These are phyloP conservation scores for Cyprinodon brontotheroides DNA, from an alignment of 2,113 vertebrate species.

Conservation along the genomic window DNA sequence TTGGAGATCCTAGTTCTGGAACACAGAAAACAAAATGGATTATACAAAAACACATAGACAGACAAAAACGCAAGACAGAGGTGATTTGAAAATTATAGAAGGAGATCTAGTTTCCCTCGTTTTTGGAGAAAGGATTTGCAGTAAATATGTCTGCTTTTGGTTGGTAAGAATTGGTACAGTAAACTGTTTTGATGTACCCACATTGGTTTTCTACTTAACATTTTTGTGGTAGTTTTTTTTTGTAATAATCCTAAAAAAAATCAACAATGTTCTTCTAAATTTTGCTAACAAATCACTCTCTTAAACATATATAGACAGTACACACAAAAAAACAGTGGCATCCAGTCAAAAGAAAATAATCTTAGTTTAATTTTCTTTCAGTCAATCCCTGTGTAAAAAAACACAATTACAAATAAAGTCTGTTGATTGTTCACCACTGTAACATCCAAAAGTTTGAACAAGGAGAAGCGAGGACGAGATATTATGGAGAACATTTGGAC, in stretches of 20 bases:
- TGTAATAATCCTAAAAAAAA: conserved; percentile 4
- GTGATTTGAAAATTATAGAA: conserved; percentile 56
- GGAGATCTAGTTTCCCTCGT: conserved; percentile 14
- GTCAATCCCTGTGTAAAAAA: conserved; percentile 28
- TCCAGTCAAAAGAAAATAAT: conserved; percentile 57
- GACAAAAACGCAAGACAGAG: conserved; percentile 59
- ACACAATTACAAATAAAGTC: conserved; percentile 5
- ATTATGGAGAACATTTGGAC: conserved; percentile 69
- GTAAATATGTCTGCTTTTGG: conserved; percentile 17
- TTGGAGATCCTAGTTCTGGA: conserved; percentile 99
- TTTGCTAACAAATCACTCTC: conserved; percentile 62
- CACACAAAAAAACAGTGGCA: conserved; percentile 62
- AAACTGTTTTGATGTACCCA: conserved; percentile 17
- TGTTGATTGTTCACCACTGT: conserved; percentile 72
- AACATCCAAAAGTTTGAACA: conserved; percentile 51
- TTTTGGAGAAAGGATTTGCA: background rate
- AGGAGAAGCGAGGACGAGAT: conserved; percentile 73
- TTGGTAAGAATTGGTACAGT: background rate
- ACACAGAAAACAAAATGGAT: conserved; percentile 89
- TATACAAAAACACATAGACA: conserved; percentile 78
- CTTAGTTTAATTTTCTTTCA: conserved; percentile 30
- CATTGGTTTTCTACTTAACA: background rate
- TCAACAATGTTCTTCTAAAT: background rate
- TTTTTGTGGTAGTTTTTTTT: too few species aligned
- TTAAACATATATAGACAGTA: background rate